A percentile compares a stretch with the other conserved stretches of the same genome.
Evolutionary conservation across 2,113 vertebrate genomes (phyloP).

Genomic region (Ploceus nigricollis): DNA sequence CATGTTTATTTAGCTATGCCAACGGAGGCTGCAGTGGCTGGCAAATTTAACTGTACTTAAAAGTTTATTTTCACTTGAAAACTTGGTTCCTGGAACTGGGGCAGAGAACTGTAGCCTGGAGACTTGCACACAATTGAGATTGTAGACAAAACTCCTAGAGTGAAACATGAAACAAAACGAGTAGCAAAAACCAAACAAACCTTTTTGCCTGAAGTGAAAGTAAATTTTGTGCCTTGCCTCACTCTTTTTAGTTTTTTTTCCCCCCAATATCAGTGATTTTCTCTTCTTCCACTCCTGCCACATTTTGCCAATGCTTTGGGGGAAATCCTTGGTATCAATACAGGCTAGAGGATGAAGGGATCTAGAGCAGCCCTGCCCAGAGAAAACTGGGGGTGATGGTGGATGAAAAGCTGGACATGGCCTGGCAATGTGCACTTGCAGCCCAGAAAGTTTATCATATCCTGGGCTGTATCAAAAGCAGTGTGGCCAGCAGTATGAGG

Average conservation of each 20-base stretch:
- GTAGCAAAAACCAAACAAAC: neutral
- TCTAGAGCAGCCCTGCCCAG: neutral
- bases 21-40: neutral
- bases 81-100: neutral
- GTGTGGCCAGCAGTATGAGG: rapidly evolving
- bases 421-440: neutral
- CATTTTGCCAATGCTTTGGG: neutral
- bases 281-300: neutral
- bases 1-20: conserved; percentile 12
- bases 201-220: neutral
- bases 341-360: neutral
- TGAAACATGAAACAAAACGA: neutral
- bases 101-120: neutral
- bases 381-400: neutral
- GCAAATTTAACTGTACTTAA: neutral
- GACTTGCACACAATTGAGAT: neutral
- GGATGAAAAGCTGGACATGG: neutral
- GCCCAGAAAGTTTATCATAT: neutral
- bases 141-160: neutral
- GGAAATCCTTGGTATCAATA: neutral
- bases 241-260: neutral
- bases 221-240: neutral
- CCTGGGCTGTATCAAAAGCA: neutral
- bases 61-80: conserved; percentile 19
- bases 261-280: neutral